phyloP scores from a whole-genome alignment of 2,797 vertebrate species.

The Varecia variegata region DNA sequence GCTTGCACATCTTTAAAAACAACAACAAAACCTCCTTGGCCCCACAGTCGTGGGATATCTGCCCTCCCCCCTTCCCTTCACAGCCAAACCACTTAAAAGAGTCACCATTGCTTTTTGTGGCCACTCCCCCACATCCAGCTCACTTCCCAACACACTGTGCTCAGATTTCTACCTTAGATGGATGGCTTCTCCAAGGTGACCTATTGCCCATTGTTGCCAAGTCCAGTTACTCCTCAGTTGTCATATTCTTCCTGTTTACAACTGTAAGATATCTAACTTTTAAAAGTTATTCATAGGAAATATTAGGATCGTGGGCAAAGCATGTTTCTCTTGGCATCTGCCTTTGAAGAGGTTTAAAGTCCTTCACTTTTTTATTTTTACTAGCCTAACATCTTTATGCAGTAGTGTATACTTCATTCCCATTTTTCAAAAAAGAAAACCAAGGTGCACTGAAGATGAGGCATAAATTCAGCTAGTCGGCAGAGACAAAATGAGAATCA shows the following conservation, averaged over 20 bases:
- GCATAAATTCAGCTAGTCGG: not conserved
- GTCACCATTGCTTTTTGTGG: not conserved
- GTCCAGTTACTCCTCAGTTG: not conserved
- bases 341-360: not conserved
- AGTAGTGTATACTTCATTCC: not conserved
- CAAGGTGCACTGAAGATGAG: not conserved
- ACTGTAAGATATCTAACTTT: not conserved
- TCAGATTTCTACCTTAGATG: not conserved
- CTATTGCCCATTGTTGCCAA: not conserved
- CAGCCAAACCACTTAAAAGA: not conserved
- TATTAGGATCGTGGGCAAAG: not conserved
- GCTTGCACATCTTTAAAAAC: not conserved
- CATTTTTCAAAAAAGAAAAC: slow-evolving; percentile 15
- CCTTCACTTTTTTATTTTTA: not conserved
- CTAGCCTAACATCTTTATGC: not conserved
- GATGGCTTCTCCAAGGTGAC: not conserved
- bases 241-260: not conserved
- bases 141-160: not conserved
- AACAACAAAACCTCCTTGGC: not conserved
- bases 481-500: slow-evolving; percentile 14
- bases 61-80: not conserved
- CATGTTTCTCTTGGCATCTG: not conserved
- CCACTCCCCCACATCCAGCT: not conserved
- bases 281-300: not conserved
- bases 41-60: not conserved